Percentiles rank a stretch among this genome's conserved stretches.
These are phyloP conservation scores for Gallinago nigripennis DNA, from an alignment of 2,797 vertebrate species.

Conservation along the genomic window DNA sequence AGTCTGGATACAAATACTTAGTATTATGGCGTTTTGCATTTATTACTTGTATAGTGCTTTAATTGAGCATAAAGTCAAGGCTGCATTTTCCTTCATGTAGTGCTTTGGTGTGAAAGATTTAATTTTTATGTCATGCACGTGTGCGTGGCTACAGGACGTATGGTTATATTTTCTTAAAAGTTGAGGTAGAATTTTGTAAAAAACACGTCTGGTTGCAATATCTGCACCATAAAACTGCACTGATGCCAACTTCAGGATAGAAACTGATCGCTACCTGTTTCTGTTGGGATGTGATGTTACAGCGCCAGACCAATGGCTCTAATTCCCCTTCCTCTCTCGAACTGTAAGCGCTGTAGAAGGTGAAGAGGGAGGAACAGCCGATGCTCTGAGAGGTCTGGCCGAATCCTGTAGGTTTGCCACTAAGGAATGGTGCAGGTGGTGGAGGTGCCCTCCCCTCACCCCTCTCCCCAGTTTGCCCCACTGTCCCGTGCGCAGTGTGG, in stretches of 20 bases:
- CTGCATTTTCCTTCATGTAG: background rate
- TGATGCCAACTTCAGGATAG: background rate
- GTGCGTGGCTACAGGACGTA: background rate
- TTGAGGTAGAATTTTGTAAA: background rate
- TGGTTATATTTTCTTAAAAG: background rate
- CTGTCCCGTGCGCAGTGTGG: rapidly evolving
- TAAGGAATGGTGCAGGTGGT: background rate
- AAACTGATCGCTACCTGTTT: background rate
- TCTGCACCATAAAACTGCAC: background rate
- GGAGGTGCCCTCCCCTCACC: background rate
- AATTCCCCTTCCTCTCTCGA: background rate
- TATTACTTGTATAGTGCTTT: constrained; percentile 5
- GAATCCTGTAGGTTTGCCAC: background rate
- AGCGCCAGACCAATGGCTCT: background rate
- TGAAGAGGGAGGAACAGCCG: background rate
- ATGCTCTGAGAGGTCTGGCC: background rate
- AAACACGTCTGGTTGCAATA: background rate
- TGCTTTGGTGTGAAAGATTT: constrained; percentile 18
- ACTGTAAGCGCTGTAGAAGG: background rate
- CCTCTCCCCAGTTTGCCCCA: background rate
- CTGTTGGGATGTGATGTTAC: background rate
- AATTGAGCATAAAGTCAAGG: constrained; percentile 23
- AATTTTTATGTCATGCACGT: background rate
- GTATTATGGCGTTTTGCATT: constrained; percentile 26
- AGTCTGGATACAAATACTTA: constrained; percentile 40